These are phyloP conservation scores for Rhizoglyphus robini DNA, from an alignment of 1,140 invertebrate species.

Conservation along the genomic window DNA sequence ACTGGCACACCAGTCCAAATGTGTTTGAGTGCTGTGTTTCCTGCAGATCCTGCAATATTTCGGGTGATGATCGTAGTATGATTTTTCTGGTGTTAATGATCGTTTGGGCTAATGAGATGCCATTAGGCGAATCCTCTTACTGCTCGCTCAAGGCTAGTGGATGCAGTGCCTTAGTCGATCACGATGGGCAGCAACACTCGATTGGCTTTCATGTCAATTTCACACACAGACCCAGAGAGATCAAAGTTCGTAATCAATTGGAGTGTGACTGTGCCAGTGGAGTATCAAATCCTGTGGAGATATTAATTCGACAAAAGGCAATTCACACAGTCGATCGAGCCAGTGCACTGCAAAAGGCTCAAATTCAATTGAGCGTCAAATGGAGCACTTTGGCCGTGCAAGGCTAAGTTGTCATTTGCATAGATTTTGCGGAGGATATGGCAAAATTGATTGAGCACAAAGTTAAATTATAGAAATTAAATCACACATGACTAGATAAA, in stretches of 20 bases:
- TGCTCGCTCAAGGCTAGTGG: not conserved
- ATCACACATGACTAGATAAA: too few relatives aligned
- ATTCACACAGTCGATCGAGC: too few relatives aligned
- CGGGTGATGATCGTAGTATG: not conserved
- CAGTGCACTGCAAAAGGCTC: not conserved
- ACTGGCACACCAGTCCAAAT: too few relatives aligned
- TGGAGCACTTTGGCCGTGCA: not conserved
- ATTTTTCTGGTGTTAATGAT: conserved; percentile 8
- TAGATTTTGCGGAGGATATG: not conserved
- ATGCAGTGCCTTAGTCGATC: not conserved
- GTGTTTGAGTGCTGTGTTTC: too few relatives aligned
- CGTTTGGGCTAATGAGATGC: not conserved
- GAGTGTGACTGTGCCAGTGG: not conserved
- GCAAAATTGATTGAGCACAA: too few relatives aligned
- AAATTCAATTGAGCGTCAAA: conserved; percentile 1
- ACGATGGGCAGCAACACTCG: not conserved
- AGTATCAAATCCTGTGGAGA: not conserved
- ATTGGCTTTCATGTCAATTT: not conserved
- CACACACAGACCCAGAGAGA: not conserved
- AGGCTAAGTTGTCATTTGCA: not conserved
- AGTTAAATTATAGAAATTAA: too few relatives aligned
- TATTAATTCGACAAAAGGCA: too few relatives aligned
- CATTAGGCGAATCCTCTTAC: not conserved
- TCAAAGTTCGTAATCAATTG: conserved; percentile 14
- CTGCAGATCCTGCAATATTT: too few relatives aligned